These are phyloP conservation scores for Cenopis cana DNA, from an alignment of 2,888 invertebrate genomes.

Conservation along the genomic window DNA sequence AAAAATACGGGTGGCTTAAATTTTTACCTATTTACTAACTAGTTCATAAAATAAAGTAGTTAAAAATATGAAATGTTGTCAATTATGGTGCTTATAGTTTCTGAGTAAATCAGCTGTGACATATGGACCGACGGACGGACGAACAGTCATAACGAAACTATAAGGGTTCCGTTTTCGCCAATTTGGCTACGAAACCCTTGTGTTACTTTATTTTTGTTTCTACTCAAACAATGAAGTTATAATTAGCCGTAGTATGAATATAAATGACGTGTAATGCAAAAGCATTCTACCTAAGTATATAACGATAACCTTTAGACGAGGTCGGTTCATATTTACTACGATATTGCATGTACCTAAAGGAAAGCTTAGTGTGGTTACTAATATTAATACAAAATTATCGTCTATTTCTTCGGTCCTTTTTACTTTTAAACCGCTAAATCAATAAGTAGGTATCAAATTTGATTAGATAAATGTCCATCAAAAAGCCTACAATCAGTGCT, in stretches of 20 bases:
- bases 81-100: too few species aligned
- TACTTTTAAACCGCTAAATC: not conserved
- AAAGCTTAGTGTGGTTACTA: not conserved
- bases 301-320: constrained; percentile 14
- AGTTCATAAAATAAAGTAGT: too few species aligned
- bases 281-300: too few species aligned
- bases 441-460: not conserved
- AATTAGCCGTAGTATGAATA: constrained; percentile 5
- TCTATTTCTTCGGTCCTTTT: not conserved
- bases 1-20: too few species aligned
- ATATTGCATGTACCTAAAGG: not conserved
- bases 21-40: too few species aligned
- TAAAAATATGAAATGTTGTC: too few species aligned
- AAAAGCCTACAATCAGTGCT: not conserved
- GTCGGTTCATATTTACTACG: not conserved
- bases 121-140: too few species aligned
- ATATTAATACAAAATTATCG: not conserved
- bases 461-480: not conserved
- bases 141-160: too few species aligned
- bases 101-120: too few species aligned
- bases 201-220: not conserved
- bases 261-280: too few species aligned
- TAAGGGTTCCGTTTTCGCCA: too few species aligned
- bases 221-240: not conserved
- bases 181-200: too few species aligned